These are phyloP conservation scores for Pristionchus arcanus DNA, from an alignment of 2,888 invertebrate genomes.

Conservation along the genomic window DNA sequence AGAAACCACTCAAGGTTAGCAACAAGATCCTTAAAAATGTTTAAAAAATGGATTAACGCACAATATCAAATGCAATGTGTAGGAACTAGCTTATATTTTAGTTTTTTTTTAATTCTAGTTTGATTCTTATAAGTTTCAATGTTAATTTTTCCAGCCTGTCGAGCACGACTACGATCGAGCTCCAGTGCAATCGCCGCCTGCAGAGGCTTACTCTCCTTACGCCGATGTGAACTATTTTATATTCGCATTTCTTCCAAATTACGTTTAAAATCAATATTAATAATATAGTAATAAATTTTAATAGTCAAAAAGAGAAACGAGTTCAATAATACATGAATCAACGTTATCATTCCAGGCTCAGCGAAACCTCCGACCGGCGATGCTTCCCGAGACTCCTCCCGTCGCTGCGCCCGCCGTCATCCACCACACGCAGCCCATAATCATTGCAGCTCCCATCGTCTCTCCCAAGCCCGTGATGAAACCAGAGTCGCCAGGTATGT, in stretches of 20 bases:
- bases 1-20: slow-evolving; percentile 26
- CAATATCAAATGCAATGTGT: neutral
- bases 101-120: too few species aligned
- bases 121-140: neutral
- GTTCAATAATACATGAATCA: neutral
- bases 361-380: neutral
- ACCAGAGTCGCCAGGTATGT: slow-evolving; percentile 37
- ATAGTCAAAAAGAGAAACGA: too few species aligned
- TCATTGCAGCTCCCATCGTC: slow-evolving; percentile 33
- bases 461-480: slow-evolving; percentile 23
- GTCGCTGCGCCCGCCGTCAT: slow-evolving; percentile 1
- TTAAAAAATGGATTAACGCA: neutral
- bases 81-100: too few species aligned
- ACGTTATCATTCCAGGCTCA: neutral
- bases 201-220: neutral
- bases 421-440: slow-evolving; percentile 31
- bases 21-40: neutral
- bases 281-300: too few species aligned
- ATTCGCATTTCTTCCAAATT: too few species aligned
- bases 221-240: neutral
- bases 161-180: slow-evolving; percentile 22
- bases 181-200: neutral
- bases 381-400: neutral
- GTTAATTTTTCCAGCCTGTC: neutral
- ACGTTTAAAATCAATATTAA: too few species aligned